Percentiles rank a stretch among this genome's conserved stretches.
Conservation (phyloP, 2,888 invertebrate species). For the Urechis unicinctus region DNA sequence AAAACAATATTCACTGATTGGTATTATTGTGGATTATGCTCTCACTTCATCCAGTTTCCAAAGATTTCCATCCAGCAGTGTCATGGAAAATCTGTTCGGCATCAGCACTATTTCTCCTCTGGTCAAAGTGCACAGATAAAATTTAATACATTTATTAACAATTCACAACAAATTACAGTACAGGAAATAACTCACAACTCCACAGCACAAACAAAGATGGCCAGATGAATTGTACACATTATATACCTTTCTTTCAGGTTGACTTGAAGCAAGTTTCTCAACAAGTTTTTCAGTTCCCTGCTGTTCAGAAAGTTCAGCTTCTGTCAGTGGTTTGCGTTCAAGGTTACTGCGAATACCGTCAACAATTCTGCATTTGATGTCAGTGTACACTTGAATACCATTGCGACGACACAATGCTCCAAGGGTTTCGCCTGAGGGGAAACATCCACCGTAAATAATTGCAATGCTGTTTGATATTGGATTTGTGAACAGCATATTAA, state of each 20-base stretch:
- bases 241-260: background rate
- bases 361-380: conserved; percentile 43
- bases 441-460: background rate
- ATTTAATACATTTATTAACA: too few species aligned
- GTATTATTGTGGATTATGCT: background rate
- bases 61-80: conserved; percentile 55
- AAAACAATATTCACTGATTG: background rate
- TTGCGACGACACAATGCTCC: conserved; percentile 49
- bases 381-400: conserved; percentile 47
- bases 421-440: conserved; percentile 48
- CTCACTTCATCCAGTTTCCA: conserved; percentile 57
- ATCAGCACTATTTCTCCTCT: conserved; percentile 42
- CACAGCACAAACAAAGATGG: too few species aligned
- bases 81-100: conserved; percentile 55
- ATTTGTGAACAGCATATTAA: too few species aligned
- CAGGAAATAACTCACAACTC: background rate
- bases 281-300: conserved; percentile 24
- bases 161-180: background rate
- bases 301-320: conserved; percentile 15
- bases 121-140: conserved; percentile 20
- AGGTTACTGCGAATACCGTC: conserved; percentile 49
- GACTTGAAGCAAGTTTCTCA: conserved; percentile 4
- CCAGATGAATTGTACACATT: too few species aligned
- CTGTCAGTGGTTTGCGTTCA: conserved; percentile 43
- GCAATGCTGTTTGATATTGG: background rate